Evolutionary conservation across 2,113 vertebrate genomes (phyloP), one percentile per base, ranked within the genome.

Genomic region (Stigmatopora argus): DNA sequence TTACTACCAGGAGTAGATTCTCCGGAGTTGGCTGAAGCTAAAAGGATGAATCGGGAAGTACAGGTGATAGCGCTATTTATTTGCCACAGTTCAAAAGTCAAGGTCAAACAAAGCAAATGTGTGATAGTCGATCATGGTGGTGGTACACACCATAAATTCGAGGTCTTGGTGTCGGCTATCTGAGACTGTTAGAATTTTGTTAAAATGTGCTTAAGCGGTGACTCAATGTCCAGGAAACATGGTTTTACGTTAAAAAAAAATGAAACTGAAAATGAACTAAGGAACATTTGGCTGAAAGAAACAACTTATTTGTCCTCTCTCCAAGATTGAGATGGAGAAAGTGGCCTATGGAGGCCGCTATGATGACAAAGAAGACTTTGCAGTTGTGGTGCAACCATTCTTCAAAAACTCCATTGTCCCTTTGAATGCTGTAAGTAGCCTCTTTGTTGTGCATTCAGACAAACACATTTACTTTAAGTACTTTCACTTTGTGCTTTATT

Each of bases 381-480:
- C 92, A 0, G 87, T 91, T 23, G 93, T 96, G 0, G 49, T 84
- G 21, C 96, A 98, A 77, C 93, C 96, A 0, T 98, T 93, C 79
- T 92, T 98, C 75, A 72, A 77, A 73, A 95, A 90, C 82, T 81
- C 92, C 0, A 14, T 93, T 0, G 0, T 95, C 31, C 93, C 95
- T 13, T 46, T 93, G 77, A 85, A 86, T 18, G 46, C 26, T 0
- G 95, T 98, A 79, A 91, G 93, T 82, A 8, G 41, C 1, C 8
- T 5, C 14, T 0, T 0, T 23, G 19, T 5, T 17, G 46, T 13
- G 6, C 17, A n/a, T 10, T 7, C 49, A 51, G 17, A 51, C 38
- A 52, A 31, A 45, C 8, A 19, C n/a, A 65, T 41, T 41, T 49
- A 66, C 31, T 55, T 48, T 23, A 17, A 59, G 19, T 18, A 60